A percentile compares a stretch with the other conserved stretches of the same genome.
Evolutionary conservation across 2,888 invertebrate species (phyloP).

Genomic region (Urechis unicinctus): DNA sequence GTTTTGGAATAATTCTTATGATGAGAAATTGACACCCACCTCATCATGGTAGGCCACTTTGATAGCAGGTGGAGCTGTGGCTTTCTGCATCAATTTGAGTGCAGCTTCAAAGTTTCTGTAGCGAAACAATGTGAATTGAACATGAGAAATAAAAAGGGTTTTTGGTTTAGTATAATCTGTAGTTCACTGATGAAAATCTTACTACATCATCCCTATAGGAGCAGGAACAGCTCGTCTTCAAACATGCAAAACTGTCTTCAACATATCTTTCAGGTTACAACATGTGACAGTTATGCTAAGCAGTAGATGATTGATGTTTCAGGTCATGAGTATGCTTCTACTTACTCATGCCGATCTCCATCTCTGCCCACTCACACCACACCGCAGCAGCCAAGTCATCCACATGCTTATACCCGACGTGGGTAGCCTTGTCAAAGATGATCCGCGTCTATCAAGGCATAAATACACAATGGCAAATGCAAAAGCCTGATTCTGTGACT

Average conservation of each 20-base stretch:
- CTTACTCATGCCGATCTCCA: slow-evolving; percentile 89
- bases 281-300: no score
- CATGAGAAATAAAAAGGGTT: no score
- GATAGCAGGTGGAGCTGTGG: slow-evolving; percentile 76
- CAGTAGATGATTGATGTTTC: not conserved
- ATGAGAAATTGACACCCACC: no score
- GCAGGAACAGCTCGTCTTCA: no score
- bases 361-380: slow-evolving; percentile 99
- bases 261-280: no score
- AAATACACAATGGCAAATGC: not conserved
- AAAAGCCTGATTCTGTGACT: not conserved
- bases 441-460: slow-evolving; percentile 59
- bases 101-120: slow-evolving; percentile 77
- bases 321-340: slow-evolving; percentile 5
- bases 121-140: no score
- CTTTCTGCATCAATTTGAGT: slow-evolving; percentile 84
- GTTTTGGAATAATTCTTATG: no score
- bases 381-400: slow-evolving; percentile 92
- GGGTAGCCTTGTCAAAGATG: slow-evolving; percentile 82
- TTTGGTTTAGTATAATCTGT: no score
- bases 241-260: no score
- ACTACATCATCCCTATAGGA: no score
- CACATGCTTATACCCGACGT: slow-evolving; percentile 84
- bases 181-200: no score
- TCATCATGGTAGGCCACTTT: slow-evolving; percentile 59